Evolutionary conservation across 2,888 invertebrate genomes (phyloP), one percentile per base, ranked within the genome.

Genomic region (Hipparchia sbordonii): DNA sequence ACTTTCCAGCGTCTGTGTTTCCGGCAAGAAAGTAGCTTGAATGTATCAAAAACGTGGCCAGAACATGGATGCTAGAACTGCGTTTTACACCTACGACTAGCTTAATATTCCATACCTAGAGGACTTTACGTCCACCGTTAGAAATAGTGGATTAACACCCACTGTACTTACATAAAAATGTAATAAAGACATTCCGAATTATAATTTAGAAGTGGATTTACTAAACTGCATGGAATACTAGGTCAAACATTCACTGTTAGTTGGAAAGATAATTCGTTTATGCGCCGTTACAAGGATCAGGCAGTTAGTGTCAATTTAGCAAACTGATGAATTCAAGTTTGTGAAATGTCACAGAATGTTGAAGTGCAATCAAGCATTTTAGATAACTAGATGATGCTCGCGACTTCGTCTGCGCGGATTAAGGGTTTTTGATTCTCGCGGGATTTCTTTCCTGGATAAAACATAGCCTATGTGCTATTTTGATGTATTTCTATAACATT

Each of bases 261-360:
- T 33, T 48, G 48, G 5, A 5, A 33, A 33, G 33, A 65, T 23
- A 52, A 65, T 52, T 65, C 51, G 52, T 52, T 7, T 59, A 23
- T 9, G 48, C 59, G 48, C 9, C 10, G 39, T 23, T 57, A 57
- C 67, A 13, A 54, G 54, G 13, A n/a, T 63, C 46, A n/a, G 13
- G 46, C 61, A 46, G 65, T 51, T 52, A 52, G 13, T 57, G 56
- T 45, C 67, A 67, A 67, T 67, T 67, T 67, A 67, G 56, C 46
- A 39, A 67, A 67, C 45, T 46, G 67, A 56, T 56, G 46, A 13
- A 46, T 57, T 45, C 54, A 46, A 56, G 45, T 54, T 54, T 54
- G 54, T 56, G 3, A 56, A 56, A 56, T 67, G 67, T 67, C 56
- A 66, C 54, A 67, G 67, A 67, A 57, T 67, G 45, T 56, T 45